Evolutionary conservation across 2,888 invertebrate genomes (phyloP).

Genomic region (Hermaeophaga mercurialis): DNA sequence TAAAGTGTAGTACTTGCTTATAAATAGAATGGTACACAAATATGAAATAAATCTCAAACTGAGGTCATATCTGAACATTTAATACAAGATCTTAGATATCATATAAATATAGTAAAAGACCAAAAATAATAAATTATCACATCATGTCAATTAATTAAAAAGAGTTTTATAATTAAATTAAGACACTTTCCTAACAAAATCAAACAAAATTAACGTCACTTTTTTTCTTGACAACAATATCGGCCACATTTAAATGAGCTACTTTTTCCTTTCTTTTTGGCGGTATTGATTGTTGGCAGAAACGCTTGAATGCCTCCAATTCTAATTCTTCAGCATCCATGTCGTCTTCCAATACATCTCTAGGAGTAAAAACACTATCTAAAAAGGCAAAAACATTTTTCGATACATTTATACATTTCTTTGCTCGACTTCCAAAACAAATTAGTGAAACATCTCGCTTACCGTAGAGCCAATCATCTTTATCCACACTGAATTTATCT

Average conservation of each 20-base stretch:
- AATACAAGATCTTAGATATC: conserved; percentile 24
- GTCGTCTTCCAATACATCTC: conserved; percentile 78
- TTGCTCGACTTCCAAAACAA: too few species aligned
- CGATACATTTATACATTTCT: too few species aligned
- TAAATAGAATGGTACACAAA: too few species aligned
- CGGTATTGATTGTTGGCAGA: conserved; percentile 82
- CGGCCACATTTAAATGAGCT: conserved; percentile 76
- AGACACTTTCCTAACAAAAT: conserved; percentile 23
- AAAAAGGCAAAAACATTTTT: too few species aligned
- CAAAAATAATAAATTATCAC: conserved; percentile 38
- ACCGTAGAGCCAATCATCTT: conserved; percentile 56
- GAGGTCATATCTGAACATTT: conserved; percentile 21
- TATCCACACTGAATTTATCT: conserved; percentile 48
- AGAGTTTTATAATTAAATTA: conserved; percentile 18
- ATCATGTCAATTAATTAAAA: conserved; percentile 33
- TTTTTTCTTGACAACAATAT: conserved; percentile 72
- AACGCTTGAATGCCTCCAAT: conserved; percentile 85
- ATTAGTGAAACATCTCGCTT: conserved; percentile 31
- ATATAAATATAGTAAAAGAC: conserved; percentile 37
- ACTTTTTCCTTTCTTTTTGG: conserved; percentile 77
- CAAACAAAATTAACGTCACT: conserved; percentile 41
- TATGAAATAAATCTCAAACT: conserved; percentile 2
- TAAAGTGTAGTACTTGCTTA: too few species aligned
- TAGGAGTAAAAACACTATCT: conserved; percentile 79
- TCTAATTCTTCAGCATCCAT: conserved; percentile 82